Conservation (phyloP, 2,113 vertebrate genomes). For the Oncorhynchus kisutch region DNA sequence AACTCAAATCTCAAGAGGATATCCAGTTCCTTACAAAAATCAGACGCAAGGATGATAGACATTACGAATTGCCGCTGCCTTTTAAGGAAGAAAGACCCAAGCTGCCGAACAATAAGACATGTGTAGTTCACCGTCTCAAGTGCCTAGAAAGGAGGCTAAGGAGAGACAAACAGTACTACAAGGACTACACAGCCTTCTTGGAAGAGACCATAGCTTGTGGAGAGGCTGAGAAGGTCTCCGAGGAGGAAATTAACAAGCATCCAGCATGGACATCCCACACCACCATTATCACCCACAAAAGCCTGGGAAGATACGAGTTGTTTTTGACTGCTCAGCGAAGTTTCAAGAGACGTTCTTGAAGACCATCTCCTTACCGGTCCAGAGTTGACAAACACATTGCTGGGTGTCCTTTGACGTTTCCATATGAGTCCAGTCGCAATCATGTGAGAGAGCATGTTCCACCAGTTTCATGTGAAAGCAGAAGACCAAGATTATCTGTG, state of each 20-base stretch:
- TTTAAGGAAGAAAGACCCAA: not conserved
- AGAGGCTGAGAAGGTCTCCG: not conserved
- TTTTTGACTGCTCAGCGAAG: not conserved
- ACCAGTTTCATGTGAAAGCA: not conserved
- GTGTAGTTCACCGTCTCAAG: not conserved
- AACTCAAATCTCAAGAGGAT: slow-evolving; percentile 18
- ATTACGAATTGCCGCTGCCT: too few species aligned
- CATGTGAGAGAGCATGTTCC: not conserved
- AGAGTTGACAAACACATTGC: not conserved
- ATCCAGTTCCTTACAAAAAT: not conserved
- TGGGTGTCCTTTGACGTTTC: not conserved
- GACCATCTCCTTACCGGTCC: not conserved
- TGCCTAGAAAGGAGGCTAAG: not conserved
- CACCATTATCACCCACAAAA: not conserved
- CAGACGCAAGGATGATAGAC: not conserved
- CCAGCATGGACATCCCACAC: not conserved
- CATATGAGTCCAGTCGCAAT: not conserved
- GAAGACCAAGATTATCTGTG: not conserved
- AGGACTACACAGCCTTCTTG: not conserved
- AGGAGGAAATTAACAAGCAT: not conserved
- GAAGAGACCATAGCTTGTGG: not conserved
- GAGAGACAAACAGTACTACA: not conserved
- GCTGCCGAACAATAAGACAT: not conserved
- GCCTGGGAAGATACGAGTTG: not conserved
- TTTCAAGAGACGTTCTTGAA: not conserved